A percentile compares a stretch with the other conserved stretches of the same genome.
These are phyloP conservation scores for Brachystomella parvula DNA, from an alignment of 1,140 invertebrate species.

Conservation along the genomic window DNA sequence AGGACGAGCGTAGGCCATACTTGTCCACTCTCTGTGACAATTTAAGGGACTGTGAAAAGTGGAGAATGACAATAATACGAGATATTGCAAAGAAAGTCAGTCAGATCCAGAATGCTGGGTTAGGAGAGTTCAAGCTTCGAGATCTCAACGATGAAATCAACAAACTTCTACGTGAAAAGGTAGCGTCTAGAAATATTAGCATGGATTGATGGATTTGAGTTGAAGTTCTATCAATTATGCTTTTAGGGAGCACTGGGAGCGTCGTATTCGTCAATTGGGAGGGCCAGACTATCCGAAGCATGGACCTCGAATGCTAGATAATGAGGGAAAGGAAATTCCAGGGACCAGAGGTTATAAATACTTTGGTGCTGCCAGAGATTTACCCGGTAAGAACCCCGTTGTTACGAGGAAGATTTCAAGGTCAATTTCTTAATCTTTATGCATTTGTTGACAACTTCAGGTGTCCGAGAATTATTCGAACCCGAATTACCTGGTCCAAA, in stretches of 20 bases:
- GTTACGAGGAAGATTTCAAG: background rate
- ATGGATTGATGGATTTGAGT: background rate
- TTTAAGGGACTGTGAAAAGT: constrained; percentile 84
- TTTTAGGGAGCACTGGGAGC: constrained; percentile 81
- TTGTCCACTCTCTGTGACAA: constrained; percentile 88
- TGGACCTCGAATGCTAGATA: constrained; percentile 89
- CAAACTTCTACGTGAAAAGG: constrained; percentile 84
- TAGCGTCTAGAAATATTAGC: background rate
- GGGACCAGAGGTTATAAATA: constrained; percentile 98
- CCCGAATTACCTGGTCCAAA: constrained; percentile 65
- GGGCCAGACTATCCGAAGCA: constrained; percentile 88
- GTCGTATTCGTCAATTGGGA: constrained; percentile 87
- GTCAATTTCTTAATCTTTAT: constrained; percentile 15
- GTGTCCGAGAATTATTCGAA: constrained; percentile 94
- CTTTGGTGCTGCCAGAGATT: constrained; percentile 97
- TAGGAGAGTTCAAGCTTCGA: constrained; percentile 94
- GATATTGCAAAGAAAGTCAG: constrained; percentile 98
- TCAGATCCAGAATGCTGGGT: constrained; percentile 97
- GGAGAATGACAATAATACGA: constrained; percentile 88
- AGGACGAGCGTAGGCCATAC: constrained; percentile 77
- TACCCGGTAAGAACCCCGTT: constrained; percentile 59
- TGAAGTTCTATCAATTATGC: background rate
- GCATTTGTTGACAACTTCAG: constrained; percentile 40
- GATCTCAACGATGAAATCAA: constrained; percentile 99
- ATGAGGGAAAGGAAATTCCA: constrained; percentile 92